Evolutionary conservation across 2,797 vertebrate species (phyloP).

Genomic region (Xyrichtys novacula): DNA sequence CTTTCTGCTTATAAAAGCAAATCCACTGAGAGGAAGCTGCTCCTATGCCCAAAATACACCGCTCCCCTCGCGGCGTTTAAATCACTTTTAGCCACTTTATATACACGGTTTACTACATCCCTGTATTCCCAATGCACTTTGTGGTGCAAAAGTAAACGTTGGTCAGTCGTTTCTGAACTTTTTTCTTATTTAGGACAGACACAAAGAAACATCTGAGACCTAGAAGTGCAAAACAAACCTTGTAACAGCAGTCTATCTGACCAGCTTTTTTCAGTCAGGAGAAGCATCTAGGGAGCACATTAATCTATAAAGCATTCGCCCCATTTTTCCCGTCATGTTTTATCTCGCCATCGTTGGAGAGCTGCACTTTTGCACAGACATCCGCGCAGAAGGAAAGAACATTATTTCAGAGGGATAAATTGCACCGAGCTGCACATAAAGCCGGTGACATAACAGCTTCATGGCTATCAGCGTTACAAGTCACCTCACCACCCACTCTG

Average conservation of each 20-base stretch:
- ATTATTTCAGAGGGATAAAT: slow-evolving; percentile 23
- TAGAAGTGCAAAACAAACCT: too few relatives aligned
- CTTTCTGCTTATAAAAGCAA: slow-evolving; percentile 33
- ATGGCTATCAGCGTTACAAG: slow-evolving; percentile 30
- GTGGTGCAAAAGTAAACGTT: slow-evolving; percentile 22
- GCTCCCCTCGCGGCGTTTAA: slow-evolving; percentile 30
- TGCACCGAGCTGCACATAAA: slow-evolving; percentile 27
- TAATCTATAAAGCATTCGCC: slow-evolving; percentile 28
- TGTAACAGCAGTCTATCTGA: neutral
- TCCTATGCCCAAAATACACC: slow-evolving; percentile 18
- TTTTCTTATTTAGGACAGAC: slow-evolving; percentile 31
- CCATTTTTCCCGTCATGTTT: slow-evolving; percentile 30
- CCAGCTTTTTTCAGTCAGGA: slow-evolving; percentile 8
- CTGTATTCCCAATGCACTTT: slow-evolving; percentile 17
- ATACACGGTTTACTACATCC: slow-evolving; percentile 5
- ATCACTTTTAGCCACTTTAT: slow-evolving; percentile 25
- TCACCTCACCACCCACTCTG: slow-evolving; percentile 49
- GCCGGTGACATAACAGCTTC: slow-evolving; percentile 28
- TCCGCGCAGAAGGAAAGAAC: slow-evolving; percentile 35
- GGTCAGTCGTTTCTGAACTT: slow-evolving; percentile 19
- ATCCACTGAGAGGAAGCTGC: slow-evolving; percentile 50
- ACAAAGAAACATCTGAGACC: slow-evolving; percentile 43
- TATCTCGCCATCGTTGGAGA: neutral
- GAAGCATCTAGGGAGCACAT: slow-evolving; percentile 10
- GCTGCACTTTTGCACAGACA: neutral